These are phyloP conservation scores for Aspidiotus destructor DNA, from an alignment of 2,888 invertebrate species.

Conservation along the genomic window DNA sequence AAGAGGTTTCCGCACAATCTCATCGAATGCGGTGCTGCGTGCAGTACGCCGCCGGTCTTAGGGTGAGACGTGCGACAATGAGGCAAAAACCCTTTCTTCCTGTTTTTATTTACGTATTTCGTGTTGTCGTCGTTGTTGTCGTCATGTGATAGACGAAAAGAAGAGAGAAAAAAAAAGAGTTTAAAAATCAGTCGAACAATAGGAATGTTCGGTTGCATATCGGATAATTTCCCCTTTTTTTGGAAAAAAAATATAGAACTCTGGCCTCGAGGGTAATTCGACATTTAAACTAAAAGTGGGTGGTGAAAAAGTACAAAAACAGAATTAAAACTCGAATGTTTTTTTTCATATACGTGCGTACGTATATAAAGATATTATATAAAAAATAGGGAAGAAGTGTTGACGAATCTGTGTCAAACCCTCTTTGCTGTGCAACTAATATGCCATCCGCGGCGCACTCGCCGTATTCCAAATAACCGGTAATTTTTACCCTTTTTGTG, in stretches of 20 bases:
- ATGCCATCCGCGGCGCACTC: constrained; percentile 13
- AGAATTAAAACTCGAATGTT: constrained; percentile 27
- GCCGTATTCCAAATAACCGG: constrained; percentile 24
- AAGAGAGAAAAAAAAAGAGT: constrained; percentile 27
- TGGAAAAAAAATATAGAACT: constrained; percentile 19
- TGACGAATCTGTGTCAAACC: constrained; percentile 33
- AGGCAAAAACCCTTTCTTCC: not conserved
- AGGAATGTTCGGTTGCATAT: constrained; percentile 23
- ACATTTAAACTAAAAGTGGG: constrained; percentile 32
- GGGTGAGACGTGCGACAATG: constrained; percentile 11
- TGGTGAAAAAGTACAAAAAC: constrained; percentile 31
- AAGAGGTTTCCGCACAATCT: constrained; percentile 25
- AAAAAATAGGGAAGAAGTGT: constrained; percentile 26
- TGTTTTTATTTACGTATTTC: not conserved
- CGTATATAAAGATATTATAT: not conserved
- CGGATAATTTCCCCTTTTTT: constrained; percentile 33
- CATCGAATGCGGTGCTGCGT: not conserved
- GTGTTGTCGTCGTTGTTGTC: constrained; percentile 8
- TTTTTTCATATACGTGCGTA: constrained; percentile 11
- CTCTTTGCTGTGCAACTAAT: constrained; percentile 23
- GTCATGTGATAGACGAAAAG: constrained; percentile 22
- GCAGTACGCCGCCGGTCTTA: no score
- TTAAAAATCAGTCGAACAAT: constrained; percentile 30
- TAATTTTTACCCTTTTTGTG: constrained; percentile 28
- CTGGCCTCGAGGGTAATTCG: constrained; percentile 27